Evolutionary conservation across 2,797 vertebrate genomes (phyloP), one percentile per base, ranked within the genome.

Genomic region (Decapterus maruadsi): DNA sequence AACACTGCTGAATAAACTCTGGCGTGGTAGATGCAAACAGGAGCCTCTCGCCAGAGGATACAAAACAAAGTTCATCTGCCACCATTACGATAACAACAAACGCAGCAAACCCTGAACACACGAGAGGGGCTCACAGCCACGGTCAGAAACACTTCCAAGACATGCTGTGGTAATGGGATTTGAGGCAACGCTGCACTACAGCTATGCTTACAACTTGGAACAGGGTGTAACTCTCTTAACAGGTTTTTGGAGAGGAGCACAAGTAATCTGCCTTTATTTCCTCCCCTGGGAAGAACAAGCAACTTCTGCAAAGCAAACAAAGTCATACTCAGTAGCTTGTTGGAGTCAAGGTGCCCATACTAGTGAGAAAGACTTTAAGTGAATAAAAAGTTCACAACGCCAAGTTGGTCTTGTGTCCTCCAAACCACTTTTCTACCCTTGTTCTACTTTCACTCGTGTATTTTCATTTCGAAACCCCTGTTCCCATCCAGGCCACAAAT

Each of bases 31-130:
- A 74, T 68, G 82, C 73, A 82, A 86, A 88, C 59, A 72, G 51
- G 26, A 76, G 68, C 29, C 72, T n/a, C 55, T 53, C 43, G 50
- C 80, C 68, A 64, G 76, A 42, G 77, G 71, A 80, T 61, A 68
- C 59, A 79, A 75, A 80, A 75, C 68, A 80, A 88, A 85, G 84
- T 87, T 85, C 63, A 78, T 60, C 72, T 82, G 87, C 78, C 75
- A 43, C 58, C 66, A 69, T 77, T 75, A 87, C 53, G 51, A 83
- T 78, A 83, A 72, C 73, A 78, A 79, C 71, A 80, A 72, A 75
- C 9, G 67, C 77, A 34, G 26, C 74, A 57, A 62, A 62, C 67
- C 43, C 76, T n/a, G 68, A 84, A 69, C 69, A 38, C 76, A 67
- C 10, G 82, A 71, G 74, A 46, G 58, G 42, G 70, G 82, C 76